These are phyloP conservation scores for Pangasius djambal DNA, from an alignment of 2,797 vertebrate genomes.

Conservation along the genomic window DNA sequence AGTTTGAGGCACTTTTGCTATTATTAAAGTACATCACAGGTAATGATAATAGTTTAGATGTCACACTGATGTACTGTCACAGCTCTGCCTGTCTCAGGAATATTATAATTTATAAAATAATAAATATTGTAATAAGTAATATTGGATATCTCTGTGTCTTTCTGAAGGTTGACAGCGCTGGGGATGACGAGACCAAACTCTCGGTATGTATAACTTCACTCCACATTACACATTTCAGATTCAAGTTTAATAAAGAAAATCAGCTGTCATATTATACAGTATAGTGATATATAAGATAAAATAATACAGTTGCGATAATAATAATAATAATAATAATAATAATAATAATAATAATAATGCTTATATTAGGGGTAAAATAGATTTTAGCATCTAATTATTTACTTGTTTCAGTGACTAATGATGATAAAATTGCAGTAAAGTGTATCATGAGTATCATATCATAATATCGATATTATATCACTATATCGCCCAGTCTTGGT, in stretches of 20 bases:
- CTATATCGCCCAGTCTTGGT: not conserved
- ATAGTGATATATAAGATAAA: not conserved
- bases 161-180: slow-evolving; percentile 64
- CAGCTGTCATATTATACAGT: not conserved
- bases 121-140: not conserved
- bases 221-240: not conserved
- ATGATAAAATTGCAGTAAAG: not conserved
- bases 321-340: not conserved
- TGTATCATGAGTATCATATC: not conserved
- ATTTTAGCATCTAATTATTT: not conserved
- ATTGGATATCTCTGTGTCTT: slow-evolving; percentile 48
- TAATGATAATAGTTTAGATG: not conserved
- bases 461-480: not conserved
- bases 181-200: slow-evolving; percentile 83
- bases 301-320: not conserved
- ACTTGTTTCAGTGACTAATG: not conserved
- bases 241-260: not conserved
- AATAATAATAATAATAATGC: not conserved
- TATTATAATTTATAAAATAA: not conserved
- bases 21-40: not conserved
- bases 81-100: not conserved
- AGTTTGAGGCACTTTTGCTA: not conserved
- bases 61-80: not conserved
- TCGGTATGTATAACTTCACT: slow-evolving; percentile 75
- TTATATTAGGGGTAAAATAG: too few relatives aligned